These are phyloP conservation scores for Heliconius eleuchia DNA, from an alignment of 1,140 invertebrate genomes.

Conservation along the genomic window DNA sequence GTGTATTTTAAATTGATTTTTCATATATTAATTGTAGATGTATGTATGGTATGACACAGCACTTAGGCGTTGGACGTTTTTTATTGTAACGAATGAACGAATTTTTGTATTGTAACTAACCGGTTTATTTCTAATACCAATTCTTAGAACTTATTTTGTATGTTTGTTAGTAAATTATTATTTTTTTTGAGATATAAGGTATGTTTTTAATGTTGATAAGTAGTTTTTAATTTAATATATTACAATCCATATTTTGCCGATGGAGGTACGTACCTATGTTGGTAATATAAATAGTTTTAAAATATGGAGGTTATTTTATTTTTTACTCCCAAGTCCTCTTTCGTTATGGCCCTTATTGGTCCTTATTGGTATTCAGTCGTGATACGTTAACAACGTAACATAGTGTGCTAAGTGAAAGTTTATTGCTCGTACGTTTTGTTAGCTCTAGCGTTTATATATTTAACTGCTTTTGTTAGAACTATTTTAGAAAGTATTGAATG, in stretches of 20 bases:
- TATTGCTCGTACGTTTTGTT: constrained; percentile 3
- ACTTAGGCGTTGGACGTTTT: constrained; percentile 21
- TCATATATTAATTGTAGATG: constrained; percentile 15
- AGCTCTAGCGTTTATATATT: background rate
- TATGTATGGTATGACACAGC: constrained; percentile 18
- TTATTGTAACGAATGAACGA: constrained; percentile 16
- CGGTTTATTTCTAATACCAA: constrained; percentile 42
- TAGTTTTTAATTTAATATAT: constrained; percentile 78
- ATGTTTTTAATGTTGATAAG: constrained; percentile 76
- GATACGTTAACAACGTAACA: background rate
- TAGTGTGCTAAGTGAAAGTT: constrained; percentile 4
- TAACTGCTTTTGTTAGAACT: background rate
- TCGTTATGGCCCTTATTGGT: background rate
- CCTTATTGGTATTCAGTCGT: no score
- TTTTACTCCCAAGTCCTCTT: background rate
- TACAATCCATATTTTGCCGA: constrained; percentile 66
- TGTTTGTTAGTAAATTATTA: constrained; percentile 80
- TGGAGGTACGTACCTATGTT: constrained; percentile 66
- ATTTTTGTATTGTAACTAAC: constrained; percentile 32
- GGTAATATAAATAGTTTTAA: constrained; percentile 65
- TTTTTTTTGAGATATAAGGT: constrained; percentile 78
- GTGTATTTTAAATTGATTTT: constrained; percentile 21
- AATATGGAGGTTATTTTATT: constrained; percentile 50
- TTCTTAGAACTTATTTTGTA: constrained; percentile 47
- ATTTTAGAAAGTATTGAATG: constrained; percentile 16